A percentile compares a stretch with the other conserved stretches of the same genome.
phyloP scores from a whole-genome alignment of 2,113 vertebrate species.

The Meles meles region DNA sequence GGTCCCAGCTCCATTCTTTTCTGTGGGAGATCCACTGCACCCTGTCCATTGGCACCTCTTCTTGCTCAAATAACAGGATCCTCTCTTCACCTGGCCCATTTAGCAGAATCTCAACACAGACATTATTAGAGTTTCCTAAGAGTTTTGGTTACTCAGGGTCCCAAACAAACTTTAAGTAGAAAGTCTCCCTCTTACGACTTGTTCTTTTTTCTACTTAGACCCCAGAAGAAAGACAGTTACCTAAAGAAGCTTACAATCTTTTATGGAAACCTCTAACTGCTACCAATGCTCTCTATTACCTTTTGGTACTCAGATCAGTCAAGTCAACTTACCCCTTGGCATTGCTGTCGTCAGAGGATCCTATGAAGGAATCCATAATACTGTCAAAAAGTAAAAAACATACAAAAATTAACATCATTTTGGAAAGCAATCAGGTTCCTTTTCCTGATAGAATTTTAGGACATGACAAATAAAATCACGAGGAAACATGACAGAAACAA shows the following conservation, averaged over 20 bases:
- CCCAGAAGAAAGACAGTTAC: background rate
- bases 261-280: background rate
- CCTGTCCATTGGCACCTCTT: background rate
- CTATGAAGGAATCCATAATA: background rate
- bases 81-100: background rate
- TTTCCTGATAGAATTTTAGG: background rate
- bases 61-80: background rate
- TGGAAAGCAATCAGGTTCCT: background rate
- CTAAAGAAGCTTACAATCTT: background rate
- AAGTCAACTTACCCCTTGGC: conserved; percentile 16
- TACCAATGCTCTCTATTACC: background rate
- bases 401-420: background rate
- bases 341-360: background rate
- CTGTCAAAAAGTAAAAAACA: background rate
- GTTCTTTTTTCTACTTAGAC: background rate
- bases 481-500: background rate
- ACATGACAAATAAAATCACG: background rate
- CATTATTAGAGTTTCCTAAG: background rate
- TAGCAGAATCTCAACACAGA: background rate
- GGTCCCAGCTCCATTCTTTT: background rate
- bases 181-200: background rate
- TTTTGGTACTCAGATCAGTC: background rate
- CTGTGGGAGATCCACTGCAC: background rate
- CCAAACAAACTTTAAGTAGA: background rate
- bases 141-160: background rate